These are phyloP conservation scores for Garrulus glandarius DNA, from an alignment of 2,797 vertebrate genomes.

Conservation along the genomic window DNA sequence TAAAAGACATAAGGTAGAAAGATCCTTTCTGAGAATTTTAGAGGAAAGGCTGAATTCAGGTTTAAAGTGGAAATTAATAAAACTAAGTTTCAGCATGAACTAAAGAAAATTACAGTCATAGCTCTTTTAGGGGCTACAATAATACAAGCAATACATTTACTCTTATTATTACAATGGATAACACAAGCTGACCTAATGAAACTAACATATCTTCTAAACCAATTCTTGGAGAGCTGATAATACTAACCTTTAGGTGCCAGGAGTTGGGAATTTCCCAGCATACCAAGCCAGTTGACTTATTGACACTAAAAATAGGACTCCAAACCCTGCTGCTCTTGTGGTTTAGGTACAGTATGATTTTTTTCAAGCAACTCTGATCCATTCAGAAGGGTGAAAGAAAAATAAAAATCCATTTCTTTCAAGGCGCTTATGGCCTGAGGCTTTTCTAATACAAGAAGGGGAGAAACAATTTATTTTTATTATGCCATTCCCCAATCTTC, in stretches of 20 bases:
- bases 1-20: not conserved
- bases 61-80: not conserved
- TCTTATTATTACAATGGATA: conserved; percentile 40
- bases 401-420: conserved; percentile 10
- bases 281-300: not conserved
- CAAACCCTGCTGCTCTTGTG: not conserved
- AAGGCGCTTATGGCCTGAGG: conserved; percentile 8
- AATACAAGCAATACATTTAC: conserved; percentile 19
- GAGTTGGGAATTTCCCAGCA: conserved; percentile 4
- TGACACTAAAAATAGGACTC: conserved; percentile 19
- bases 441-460: conserved; percentile 24
- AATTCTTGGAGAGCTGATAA: conserved; percentile 25
- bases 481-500: conserved; percentile 11
- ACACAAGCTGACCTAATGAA: conserved; percentile 32
- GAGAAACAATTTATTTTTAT: conserved; percentile 47
- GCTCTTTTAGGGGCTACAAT: not conserved
- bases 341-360: not conserved
- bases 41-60: not conserved
- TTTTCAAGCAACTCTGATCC: not conserved
- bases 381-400: not conserved
- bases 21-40: not conserved
- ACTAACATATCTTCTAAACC: conserved; percentile 8
- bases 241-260: conserved; percentile 12
- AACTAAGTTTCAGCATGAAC: not conserved
- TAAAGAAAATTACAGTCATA: not conserved